A percentile compares a stretch with the other conserved stretches of the same genome.
Evolutionary conservation across 2,797 vertebrate species (phyloP).

Genomic region (Thalassophryne amazonica): DNA sequence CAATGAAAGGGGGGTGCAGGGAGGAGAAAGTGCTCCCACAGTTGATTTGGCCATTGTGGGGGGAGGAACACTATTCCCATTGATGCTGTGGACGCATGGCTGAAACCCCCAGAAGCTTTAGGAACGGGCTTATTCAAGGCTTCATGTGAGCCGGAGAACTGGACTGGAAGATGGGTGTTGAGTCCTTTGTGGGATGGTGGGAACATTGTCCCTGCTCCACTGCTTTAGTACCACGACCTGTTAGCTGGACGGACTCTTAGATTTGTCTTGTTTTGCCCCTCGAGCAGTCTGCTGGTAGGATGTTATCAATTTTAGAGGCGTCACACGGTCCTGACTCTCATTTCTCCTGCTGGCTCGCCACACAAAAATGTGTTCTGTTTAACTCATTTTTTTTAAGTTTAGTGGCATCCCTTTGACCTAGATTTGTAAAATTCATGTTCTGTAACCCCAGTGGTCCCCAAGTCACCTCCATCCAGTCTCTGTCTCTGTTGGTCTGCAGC

Average conservation of each 20-base stretch:
- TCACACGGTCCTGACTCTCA: slow-evolving; percentile 3
- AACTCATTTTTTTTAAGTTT: too few relatives aligned
- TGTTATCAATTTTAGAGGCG: slow-evolving; percentile 3
- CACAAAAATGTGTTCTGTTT: too few relatives aligned
- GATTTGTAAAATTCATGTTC: too few relatives aligned
- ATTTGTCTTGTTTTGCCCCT: slow-evolving; percentile 21
- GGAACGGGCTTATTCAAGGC: slow-evolving; percentile 65
- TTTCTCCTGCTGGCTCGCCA: too few relatives aligned
- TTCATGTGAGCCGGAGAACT: slow-evolving; percentile 53
- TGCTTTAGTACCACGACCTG: slow-evolving; percentile 53
- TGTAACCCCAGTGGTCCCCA: too few relatives aligned
- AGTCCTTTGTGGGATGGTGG: slow-evolving; percentile 73
- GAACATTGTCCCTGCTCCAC: slow-evolving; percentile 72
- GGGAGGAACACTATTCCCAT: slow-evolving; percentile 75
- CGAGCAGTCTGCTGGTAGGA: slow-evolving; percentile 4
- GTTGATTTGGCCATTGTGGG: slow-evolving; percentile 71
- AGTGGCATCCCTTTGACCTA: too few relatives aligned
- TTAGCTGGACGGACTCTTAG: slow-evolving; percentile 34
- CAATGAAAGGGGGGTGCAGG: slow-evolving; percentile 62
- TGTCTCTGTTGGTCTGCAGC: too few relatives aligned
- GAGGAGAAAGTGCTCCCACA: slow-evolving; percentile 71
- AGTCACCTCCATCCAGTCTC: too few relatives aligned
- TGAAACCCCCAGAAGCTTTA: slow-evolving; percentile 74
- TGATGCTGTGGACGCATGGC: slow-evolving; percentile 70
- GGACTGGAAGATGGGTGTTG: slow-evolving; percentile 69